Percentiles rank a stretch among this genome's conserved stretches.
phyloP scores from a whole-genome alignment of 2,797 vertebrate species.

The Rhodeus uyekii region DNA sequence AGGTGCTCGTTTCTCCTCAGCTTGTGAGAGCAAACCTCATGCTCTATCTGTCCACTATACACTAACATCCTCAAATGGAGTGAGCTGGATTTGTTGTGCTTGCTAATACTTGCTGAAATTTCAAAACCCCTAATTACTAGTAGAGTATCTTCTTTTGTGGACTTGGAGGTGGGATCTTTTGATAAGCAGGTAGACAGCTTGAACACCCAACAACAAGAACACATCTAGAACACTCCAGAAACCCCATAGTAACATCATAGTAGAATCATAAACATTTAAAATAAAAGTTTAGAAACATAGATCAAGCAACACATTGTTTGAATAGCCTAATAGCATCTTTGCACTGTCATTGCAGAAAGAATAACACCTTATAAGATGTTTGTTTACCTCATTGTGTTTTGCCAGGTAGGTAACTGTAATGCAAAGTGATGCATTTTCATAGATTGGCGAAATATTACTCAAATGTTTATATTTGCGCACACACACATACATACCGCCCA shows the following conservation, averaged over 20 bases:
- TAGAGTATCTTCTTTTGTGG: not conserved
- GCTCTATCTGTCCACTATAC: constrained; percentile 15
- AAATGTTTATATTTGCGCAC: not conserved
- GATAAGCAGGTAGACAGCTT: not conserved
- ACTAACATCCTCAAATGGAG: constrained; percentile 13
- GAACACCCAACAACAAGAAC: not conserved
- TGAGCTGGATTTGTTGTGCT: not conserved
- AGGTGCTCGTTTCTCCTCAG: constrained; percentile 16
- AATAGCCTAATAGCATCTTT: not conserved
- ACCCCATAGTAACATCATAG: not conserved
- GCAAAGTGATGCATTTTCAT: constrained; percentile 19
- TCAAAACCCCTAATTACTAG: not conserved
- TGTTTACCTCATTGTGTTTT: constrained; percentile 1
- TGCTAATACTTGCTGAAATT: not conserved
- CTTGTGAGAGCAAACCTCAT: constrained; percentile 7
- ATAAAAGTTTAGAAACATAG: not conserved
- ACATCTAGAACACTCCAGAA: not conserved
- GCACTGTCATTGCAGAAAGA: not conserved
- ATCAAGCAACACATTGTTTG: not conserved
- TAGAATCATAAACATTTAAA: not conserved
- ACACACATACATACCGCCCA: not conserved
- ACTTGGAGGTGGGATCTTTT: not conserved
- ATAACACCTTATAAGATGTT: not conserved
- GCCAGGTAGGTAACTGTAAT: not conserved
- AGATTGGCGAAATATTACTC: not conserved